Evolutionary conservation across 2,113 vertebrate genomes (phyloP).

Genomic region (Formicarius rufipectus): DNA sequence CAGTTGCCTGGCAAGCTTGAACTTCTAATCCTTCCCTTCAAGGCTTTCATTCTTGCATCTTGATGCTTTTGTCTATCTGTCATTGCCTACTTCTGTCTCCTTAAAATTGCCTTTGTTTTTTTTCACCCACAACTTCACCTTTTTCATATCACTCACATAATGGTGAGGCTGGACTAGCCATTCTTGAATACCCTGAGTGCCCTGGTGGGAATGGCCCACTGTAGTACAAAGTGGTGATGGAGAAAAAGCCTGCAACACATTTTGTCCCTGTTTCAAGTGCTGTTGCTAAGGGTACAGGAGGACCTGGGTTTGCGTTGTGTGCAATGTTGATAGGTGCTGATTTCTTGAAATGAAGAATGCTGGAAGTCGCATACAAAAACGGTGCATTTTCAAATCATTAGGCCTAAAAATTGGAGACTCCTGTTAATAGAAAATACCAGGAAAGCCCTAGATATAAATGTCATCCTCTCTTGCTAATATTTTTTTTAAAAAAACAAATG

Average conservation of each 20-base stretch:
- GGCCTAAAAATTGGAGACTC: background rate
- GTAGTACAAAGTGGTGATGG: background rate
- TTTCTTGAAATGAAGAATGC: background rate
- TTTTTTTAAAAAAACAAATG: background rate
- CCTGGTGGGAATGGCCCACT: background rate
- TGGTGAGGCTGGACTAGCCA: background rate
- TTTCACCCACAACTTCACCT: background rate
- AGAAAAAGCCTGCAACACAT: background rate
- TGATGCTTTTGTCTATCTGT: background rate
- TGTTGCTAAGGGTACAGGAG: background rate
- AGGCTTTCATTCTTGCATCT: background rate
- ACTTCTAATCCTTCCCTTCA: background rate
- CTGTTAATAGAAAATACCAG: background rate
- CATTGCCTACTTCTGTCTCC: background rate
- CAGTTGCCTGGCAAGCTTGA: background rate
- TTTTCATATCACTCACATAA: background rate
- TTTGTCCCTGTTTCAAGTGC: background rate
- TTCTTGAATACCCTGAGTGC: fast-evolving
- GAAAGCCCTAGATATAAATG: background rate
- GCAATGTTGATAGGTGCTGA: background rate
- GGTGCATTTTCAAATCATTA: background rate
- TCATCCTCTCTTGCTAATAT: background rate
- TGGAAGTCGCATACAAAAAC: background rate
- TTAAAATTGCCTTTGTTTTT: background rate
- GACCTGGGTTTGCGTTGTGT: background rate